Conservation (phyloP, 1,140 invertebrate genomes). For the Copidosoma floridanum region DNA sequence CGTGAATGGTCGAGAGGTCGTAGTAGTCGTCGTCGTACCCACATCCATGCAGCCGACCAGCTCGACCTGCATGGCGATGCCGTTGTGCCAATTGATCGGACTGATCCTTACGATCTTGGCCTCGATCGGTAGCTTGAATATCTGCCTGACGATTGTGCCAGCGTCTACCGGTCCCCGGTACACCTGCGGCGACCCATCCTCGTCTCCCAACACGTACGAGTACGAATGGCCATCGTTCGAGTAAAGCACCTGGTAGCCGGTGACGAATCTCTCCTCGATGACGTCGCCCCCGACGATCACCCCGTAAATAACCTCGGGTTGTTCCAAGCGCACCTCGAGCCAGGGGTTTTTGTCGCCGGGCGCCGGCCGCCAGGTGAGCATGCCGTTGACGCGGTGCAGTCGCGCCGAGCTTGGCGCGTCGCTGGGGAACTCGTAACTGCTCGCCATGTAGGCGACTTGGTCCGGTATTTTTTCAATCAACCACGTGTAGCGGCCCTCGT, state of each 20-base stretch:
- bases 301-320: conserved; percentile 69
- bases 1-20: background rate
- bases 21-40: conserved; percentile 24
- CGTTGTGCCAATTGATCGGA: conserved; percentile 74
- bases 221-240: conserved; percentile 64
- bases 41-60: conserved; percentile 68
- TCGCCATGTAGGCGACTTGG: conserved; percentile 62
- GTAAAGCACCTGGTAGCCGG: conserved; percentile 71
- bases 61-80: conserved; percentile 72
- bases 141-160: conserved; percentile 60
- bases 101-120: conserved; percentile 69
- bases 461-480: conserved; percentile 28
- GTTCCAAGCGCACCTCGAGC: conserved; percentile 68
- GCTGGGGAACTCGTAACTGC: conserved; percentile 41
- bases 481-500: conserved; percentile 45
- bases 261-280: conserved; percentile 68
- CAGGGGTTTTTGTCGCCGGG: conserved; percentile 8
- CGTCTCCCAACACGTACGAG: conserved; percentile 52
- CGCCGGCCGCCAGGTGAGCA: background rate
- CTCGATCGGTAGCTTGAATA: conserved; percentile 70
- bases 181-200: conserved; percentile 56
- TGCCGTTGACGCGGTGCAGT: background rate
- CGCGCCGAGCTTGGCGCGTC: background rate
- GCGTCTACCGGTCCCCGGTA: conserved; percentile 72
- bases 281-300: conserved; percentile 68